phyloP scores from a whole-genome alignment of 92 coral and sea anemone species.

The Phymanthus crucifer region DNA sequence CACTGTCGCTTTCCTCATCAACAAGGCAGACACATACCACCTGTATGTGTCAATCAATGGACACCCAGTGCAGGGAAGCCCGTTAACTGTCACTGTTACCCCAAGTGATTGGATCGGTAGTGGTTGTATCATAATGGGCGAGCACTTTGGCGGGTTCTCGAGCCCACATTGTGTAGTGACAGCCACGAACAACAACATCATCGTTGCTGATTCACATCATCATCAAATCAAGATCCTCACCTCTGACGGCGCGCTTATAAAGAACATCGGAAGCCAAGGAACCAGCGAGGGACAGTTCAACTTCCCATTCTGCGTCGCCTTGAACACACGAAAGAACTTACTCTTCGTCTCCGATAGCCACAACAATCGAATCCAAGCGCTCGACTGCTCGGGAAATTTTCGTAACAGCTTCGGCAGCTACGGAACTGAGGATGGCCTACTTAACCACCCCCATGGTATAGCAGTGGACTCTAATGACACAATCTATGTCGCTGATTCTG shows the following conservation, averaged over 20 bases:
- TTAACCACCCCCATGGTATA: conserved; percentile 76
- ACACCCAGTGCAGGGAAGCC: conserved; percentile 54
- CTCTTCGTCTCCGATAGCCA: conserved; percentile 69
- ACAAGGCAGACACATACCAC: conserved; percentile 57
- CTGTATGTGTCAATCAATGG: conserved; percentile 64
- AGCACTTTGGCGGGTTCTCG: conserved; percentile 68
- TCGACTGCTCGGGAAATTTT: conserved; percentile 64
- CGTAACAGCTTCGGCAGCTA: conserved; percentile 56
- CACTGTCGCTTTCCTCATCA: conserved; percentile 60
- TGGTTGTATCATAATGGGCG: conserved; percentile 57
- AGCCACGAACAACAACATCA: conserved; percentile 37
- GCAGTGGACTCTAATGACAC: conserved; percentile 55
- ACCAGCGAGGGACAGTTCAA: conserved; percentile 54
- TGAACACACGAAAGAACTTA: conserved; percentile 42
- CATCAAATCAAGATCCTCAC: conserved; percentile 62
- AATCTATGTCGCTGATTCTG: conserved; percentile 74
- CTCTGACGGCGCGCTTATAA: conserved; percentile 45
- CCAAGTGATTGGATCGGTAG: conserved; percentile 83
- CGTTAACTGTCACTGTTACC: conserved; percentile 58
- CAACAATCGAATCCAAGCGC: conserved; percentile 68
- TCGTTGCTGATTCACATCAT: conserved; percentile 74
- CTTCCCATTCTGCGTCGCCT: conserved; percentile 72
- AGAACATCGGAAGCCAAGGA: conserved; percentile 63
- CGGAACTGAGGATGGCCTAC: conserved; percentile 62
- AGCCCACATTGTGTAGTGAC: conserved; percentile 68